Evolutionary conservation across 2,888 invertebrate genomes (phyloP).

Genomic region (Lithophane socia): DNA sequence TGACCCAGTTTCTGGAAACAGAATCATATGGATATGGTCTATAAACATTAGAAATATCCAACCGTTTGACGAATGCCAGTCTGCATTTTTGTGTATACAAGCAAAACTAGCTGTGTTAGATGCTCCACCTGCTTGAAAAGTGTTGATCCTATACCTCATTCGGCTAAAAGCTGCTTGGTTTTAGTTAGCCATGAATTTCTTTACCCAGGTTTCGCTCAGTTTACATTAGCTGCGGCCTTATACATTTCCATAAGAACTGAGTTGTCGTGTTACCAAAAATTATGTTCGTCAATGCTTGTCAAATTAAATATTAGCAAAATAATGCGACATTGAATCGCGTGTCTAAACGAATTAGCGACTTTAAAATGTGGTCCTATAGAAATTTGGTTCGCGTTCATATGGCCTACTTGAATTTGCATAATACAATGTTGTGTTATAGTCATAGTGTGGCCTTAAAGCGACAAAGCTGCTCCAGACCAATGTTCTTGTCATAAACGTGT

Average conservation of each 20-base stretch:
- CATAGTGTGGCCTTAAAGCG: conserved; percentile 22
- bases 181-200: too few species aligned
- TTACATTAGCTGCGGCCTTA: conserved; percentile 24
- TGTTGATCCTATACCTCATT: not conserved
- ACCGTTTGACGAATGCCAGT: not conserved
- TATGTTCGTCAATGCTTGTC: conserved; percentile 56
- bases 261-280: conserved; percentile 33
- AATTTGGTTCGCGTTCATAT: conserved; percentile 26
- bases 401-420: conserved; percentile 47
- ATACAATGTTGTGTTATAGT: conserved; percentile 34
- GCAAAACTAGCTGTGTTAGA: not conserved
- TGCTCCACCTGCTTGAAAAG: not conserved
- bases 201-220: not conserved
- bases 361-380: conserved; percentile 39
- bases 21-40: not conserved
- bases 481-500: conserved; percentile 11
- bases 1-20: conserved; percentile 26
- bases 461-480: not conserved
- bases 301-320: conserved; percentile 51
- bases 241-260: conserved; percentile 42
- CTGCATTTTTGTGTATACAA: conserved; percentile 3
- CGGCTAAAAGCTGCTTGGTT: not conserved
- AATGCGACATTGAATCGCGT: conserved; percentile 52
- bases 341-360: conserved; percentile 49
- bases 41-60: not conserved